Base-by-base conservation (phyloP, 1,140 invertebrate genomes). In the Sycophila sp. region DNA sequence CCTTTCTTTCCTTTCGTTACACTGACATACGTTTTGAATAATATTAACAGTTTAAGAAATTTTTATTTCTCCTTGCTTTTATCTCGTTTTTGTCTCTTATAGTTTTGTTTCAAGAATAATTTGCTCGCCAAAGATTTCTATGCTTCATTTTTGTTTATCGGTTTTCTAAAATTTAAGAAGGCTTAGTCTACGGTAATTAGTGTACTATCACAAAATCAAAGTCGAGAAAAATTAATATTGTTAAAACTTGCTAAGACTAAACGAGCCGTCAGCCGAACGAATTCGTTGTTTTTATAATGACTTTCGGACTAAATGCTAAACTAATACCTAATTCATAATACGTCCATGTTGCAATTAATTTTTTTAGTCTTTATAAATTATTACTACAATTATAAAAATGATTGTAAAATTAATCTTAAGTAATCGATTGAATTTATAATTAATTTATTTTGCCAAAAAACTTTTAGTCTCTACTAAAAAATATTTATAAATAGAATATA, bases 251-350 rank as follows among this genome's bases (percentile, higher is more conserved):
- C n/a, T 8, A 8, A 42, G 11, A 8, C 40, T 51, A 5, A 26
- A 4, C 8, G 55, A 58, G 34, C 38, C 19, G 11, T 22, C 34
- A 58, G 19, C 19, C 34, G 40, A 58, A 13, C 2, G 2, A 38
- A 38, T 58, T 58, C n/a, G 30, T 55, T 53, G 49, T 55, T 8
- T 19, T n/a, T n/a, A n/a, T n/a, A n/a, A n/a, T n/a, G n/a, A n/a
- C n/a, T n/a, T n/a, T n/a, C n/a, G n/a, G n/a, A n/a, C n/a, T n/a
- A n/a, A n/a, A n/a, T n/a, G n/a, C n/a, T n/a, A n/a, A n/a, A n/a
- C n/a, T n/a, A n/a, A n/a, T n/a, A n/a, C n/a, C n/a, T n/a, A n/a
- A n/a, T n/a, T n/a, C n/a, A n/a, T n/a, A n/a, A n/a, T n/a, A n/a
- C n/a, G n/a, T n/a, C n/a, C n/a, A n/a, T n/a, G n/a, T n/a, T n/a